phyloP scores from a whole-genome alignment of 2,113 vertebrate genomes.

The Epinephelus lanceolatus region DNA sequence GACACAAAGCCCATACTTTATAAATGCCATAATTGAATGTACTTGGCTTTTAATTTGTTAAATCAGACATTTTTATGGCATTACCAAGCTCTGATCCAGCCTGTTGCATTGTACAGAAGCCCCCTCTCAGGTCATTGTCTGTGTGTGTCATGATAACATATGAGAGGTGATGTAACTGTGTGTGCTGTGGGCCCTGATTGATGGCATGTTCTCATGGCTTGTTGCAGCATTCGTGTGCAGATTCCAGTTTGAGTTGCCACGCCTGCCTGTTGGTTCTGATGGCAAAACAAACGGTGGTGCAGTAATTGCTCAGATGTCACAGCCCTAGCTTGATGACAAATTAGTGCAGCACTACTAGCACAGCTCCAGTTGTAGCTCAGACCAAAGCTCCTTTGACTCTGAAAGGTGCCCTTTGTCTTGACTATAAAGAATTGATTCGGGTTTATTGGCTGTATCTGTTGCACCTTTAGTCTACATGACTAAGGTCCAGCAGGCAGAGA shows the following conservation, averaged over 20 bases:
- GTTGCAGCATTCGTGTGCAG: constrained; percentile 55
- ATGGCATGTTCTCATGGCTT: constrained; percentile 54
- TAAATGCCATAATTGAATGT: constrained; percentile 28
- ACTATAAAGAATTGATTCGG: constrained; percentile 67
- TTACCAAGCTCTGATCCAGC: constrained; percentile 20
- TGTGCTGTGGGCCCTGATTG: constrained; percentile 63
- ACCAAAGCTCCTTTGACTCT: constrained; percentile 66
- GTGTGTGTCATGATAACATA: constrained; percentile 26
- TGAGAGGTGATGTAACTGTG: constrained; percentile 39
- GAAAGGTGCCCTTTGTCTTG: constrained; percentile 77
- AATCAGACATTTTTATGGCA: constrained; percentile 5
- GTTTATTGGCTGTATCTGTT: constrained; percentile 70
- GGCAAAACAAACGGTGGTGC: constrained; percentile 80
- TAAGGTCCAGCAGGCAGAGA: constrained; percentile 45
- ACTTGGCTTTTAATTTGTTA: neutral
- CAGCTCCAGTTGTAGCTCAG: constrained; percentile 58
- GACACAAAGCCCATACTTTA: neutral
- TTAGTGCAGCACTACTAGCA: constrained; percentile 73
- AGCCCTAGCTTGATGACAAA: constrained; percentile 78
- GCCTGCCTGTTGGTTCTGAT: constrained; percentile 74
- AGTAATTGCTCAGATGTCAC: constrained; percentile 83
- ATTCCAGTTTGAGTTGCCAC: constrained; percentile 53
- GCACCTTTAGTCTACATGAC: constrained; percentile 49
- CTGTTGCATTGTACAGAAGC: constrained; percentile 26
- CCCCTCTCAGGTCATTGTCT: constrained; percentile 38